Conservation (phyloP, 2,888 invertebrate genomes). For the Drosophila helvetica region DNA sequence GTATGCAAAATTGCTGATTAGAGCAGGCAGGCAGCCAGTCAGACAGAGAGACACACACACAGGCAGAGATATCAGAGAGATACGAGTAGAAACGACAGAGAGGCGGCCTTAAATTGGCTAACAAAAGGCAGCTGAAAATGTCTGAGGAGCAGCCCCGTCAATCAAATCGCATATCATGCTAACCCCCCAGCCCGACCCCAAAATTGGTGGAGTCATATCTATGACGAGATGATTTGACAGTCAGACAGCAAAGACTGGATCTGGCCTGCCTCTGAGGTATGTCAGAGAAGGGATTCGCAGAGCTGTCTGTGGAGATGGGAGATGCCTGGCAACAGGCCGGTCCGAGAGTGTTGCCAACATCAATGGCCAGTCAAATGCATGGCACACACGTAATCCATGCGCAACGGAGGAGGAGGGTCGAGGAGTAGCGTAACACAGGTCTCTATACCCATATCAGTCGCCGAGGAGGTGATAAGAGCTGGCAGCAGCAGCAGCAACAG, state of each 20-base stretch:
- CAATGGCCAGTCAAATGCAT: slow-evolving; percentile 47
- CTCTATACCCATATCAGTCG: slow-evolving; percentile 32
- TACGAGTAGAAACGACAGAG: slow-evolving; percentile 63
- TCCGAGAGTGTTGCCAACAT: slow-evolving; percentile 34
- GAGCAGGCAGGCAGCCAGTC: slow-evolving; percentile 1
- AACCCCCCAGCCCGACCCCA: slow-evolving; percentile 21
- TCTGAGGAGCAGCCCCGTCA: slow-evolving; percentile 49
- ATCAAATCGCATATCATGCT: slow-evolving; percentile 72
- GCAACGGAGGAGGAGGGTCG: slow-evolving; percentile 6
- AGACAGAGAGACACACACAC: background rate
- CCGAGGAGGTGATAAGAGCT: slow-evolving; percentile 61
- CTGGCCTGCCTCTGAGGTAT: slow-evolving; percentile 1
- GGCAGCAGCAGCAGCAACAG: slow-evolving; percentile 41
- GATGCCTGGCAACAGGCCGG: slow-evolving; percentile 27
- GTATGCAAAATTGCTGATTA: slow-evolving; percentile 44
- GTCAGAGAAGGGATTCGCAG: slow-evolving; percentile 5
- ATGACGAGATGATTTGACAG: slow-evolving; percentile 69
- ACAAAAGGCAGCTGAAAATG: slow-evolving; percentile 40
- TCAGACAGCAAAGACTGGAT: slow-evolving; percentile 19
- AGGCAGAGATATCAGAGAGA: slow-evolving; percentile 14
- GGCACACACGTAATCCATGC: slow-evolving; percentile 44
- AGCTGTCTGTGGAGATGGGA: slow-evolving; percentile 13
- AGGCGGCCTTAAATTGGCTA: slow-evolving; percentile 52
- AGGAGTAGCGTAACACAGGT: slow-evolving; percentile 20
- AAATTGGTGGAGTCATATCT: slow-evolving; percentile 50